Evolutionary conservation across 2,888 invertebrate genomes (phyloP).

Genomic region (Aporophyla nigra): DNA sequence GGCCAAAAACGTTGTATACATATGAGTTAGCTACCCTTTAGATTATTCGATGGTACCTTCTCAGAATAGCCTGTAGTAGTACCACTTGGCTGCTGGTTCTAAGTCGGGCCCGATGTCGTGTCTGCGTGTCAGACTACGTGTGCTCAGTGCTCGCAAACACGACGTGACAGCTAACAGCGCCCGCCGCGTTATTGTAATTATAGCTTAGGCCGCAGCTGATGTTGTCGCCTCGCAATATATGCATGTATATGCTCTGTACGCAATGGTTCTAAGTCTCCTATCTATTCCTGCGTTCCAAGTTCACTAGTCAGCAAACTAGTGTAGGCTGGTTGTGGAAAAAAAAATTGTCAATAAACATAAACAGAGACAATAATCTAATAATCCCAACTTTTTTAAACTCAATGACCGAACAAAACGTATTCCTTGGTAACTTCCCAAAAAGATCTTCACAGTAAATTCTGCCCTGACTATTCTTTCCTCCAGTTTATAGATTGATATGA

Average conservation of each 20-base stretch:
- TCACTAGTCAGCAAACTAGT: no score
- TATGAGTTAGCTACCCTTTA: not conserved
- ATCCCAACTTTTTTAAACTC: not conserved
- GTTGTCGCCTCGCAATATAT: no score
- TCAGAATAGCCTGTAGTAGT: not conserved
- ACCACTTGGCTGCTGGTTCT: not conserved
- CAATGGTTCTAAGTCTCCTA: not conserved
- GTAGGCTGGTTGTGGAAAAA: no score
- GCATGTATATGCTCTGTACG: not conserved
- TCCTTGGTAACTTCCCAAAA: not conserved
- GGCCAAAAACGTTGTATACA: no score
- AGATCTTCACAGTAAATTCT: not conserved
- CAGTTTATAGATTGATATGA: not conserved
- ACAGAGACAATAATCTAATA: not conserved
- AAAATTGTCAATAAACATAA: no score
- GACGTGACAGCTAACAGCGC: not conserved
- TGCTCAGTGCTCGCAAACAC: slow-evolving; percentile 26
- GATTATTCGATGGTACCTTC: not conserved
- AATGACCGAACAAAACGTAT: not conserved
- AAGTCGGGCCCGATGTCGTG: not conserved
- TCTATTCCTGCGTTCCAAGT: not conserved
- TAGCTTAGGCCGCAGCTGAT: not conserved
- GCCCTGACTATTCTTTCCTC: not conserved
- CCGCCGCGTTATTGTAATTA: slow-evolving; percentile 38
- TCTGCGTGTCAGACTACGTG: not conserved